phyloP scores from a whole-genome alignment of 2,113 vertebrate species.

The Lagopus muta region DNA sequence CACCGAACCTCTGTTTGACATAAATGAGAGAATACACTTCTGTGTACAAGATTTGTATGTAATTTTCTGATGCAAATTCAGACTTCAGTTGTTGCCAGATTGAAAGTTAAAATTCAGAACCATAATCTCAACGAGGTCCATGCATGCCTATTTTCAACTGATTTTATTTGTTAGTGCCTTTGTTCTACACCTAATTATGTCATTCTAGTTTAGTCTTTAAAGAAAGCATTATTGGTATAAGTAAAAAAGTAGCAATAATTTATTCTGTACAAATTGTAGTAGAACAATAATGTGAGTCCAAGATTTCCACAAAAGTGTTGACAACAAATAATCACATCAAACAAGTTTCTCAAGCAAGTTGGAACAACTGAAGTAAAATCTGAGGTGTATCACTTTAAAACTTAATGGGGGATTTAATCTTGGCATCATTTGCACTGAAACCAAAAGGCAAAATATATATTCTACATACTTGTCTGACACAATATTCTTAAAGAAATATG shows the following conservation, averaged over 20 bases:
- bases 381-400: neutral
- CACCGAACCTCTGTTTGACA: neutral
- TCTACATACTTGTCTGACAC: neutral
- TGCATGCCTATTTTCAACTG: neutral
- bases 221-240: neutral
- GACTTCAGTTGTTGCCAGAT: neutral
- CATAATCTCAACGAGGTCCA: neutral
- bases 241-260: neutral
- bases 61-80: constrained; percentile 23
- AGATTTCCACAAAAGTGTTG: neutral
- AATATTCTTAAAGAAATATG: neutral
- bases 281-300: neutral
- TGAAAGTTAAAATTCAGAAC: neutral
- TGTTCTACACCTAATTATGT: neutral
- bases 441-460: neutral
- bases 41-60: neutral
- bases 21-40: constrained; percentile 24
- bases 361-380: neutral
- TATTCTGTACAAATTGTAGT: neutral
- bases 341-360: neutral
- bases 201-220: neutral
- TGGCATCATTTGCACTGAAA: neutral
- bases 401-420: neutral
- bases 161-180: neutral
- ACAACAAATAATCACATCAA: neutral